phyloP scores from a whole-genome alignment of 2,113 vertebrate genomes.

The Calyptomena viridis region DNA sequence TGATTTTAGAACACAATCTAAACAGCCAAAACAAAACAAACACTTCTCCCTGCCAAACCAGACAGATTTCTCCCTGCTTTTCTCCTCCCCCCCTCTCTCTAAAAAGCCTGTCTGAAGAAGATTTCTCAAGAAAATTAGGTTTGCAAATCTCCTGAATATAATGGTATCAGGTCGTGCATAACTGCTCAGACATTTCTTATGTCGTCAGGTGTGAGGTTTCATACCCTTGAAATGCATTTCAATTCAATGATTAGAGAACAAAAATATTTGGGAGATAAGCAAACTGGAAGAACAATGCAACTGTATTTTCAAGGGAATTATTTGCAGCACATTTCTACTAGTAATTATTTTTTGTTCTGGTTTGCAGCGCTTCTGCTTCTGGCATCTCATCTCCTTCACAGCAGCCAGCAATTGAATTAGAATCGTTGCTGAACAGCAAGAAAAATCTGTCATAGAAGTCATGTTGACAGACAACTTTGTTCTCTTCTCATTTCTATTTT shows the following conservation, averaged over 20 bases:
- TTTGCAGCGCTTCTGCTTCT: slow-evolving; percentile 64
- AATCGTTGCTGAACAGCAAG: slow-evolving; percentile 66
- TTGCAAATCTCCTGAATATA: slow-evolving; percentile 4
- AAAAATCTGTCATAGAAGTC: slow-evolving; percentile 66
- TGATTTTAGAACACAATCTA: background rate
- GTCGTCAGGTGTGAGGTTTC: background rate
- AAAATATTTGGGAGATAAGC: slow-evolving; percentile 33
- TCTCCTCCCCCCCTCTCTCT: background rate
- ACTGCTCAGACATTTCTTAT: background rate
- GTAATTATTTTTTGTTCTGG: slow-evolving; percentile 71
- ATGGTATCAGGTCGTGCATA: background rate
- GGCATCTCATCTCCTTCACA: slow-evolving; percentile 72
- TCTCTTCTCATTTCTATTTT: slow-evolving; percentile 50
- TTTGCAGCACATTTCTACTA: slow-evolving; percentile 61
- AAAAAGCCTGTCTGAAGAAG: background rate
- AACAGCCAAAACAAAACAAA: background rate
- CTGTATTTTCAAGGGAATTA: slow-evolving; percentile 52
- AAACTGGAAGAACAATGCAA: slow-evolving; percentile 21
- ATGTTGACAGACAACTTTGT: slow-evolving; percentile 64
- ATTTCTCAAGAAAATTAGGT: slow-evolving; percentile 19
- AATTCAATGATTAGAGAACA: slow-evolving; percentile 25
- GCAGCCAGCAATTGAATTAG: slow-evolving; percentile 71
- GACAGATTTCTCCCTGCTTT: background rate
- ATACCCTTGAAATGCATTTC: background rate
- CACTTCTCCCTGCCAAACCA: background rate